phyloP scores from a whole-genome alignment of 2,888 invertebrate genomes.

The Enoplolaimus lenunculus region DNA sequence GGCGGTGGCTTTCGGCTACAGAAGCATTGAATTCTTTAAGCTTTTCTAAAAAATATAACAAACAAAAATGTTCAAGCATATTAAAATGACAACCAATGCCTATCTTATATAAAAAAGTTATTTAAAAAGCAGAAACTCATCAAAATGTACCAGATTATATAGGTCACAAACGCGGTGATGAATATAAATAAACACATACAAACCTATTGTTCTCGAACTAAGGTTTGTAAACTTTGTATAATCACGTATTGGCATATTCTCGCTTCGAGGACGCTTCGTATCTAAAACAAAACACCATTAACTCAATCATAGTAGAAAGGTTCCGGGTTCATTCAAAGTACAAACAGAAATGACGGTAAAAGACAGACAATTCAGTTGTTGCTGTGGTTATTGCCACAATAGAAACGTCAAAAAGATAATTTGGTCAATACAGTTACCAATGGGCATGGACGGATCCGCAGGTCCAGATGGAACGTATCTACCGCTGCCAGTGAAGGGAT shows the following conservation, averaged over 20 bases:
- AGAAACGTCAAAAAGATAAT: not conserved
- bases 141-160: too few relatives aligned
- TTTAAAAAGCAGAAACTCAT: too few relatives aligned
- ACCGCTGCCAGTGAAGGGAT: constrained; percentile 45
- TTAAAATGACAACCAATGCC: not conserved
- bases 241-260: constrained; percentile 29
- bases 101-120: too few relatives aligned
- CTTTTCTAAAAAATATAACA: constrained; percentile 16
- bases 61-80: not conserved
- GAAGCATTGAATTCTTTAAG: constrained; percentile 11
- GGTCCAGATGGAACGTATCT: constrained; percentile 42
- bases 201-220: constrained; percentile 5
- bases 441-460: not conserved
- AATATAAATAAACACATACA: too few relatives aligned
- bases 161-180: too few relatives aligned
- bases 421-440: not conserved
- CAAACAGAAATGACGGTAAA: not conserved
- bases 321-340: too few relatives aligned
- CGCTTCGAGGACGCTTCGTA: constrained; percentile 29
- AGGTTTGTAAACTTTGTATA: constrained; percentile 19
- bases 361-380: not conserved
- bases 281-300: constrained; percentile 16
- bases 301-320: too few relatives aligned
- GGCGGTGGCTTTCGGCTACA: not conserved
- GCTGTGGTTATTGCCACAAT: not conserved